These are phyloP conservation scores for Montipora capitata DNA, from an alignment of 92 coral and sea anemone species.

Conservation along the genomic window DNA sequence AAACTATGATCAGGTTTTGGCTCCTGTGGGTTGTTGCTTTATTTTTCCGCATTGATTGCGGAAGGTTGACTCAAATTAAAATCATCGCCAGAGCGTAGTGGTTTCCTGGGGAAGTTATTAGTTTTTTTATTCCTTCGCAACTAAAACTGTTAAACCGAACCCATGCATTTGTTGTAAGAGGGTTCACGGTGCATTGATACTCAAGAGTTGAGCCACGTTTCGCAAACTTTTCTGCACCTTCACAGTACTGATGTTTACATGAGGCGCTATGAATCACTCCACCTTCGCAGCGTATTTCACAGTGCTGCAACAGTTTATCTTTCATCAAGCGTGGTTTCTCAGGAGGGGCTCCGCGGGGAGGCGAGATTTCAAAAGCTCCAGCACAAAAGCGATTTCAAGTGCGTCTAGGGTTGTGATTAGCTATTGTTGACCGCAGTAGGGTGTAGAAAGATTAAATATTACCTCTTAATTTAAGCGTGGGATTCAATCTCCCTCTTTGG, in stretches of 20 bases:
- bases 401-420: constrained; percentile 76
- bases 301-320: constrained; percentile 49
- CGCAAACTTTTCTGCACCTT: constrained; percentile 15
- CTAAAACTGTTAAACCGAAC: background rate
- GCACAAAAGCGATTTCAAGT: constrained; percentile 46
- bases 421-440: constrained; percentile 73
- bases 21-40: background rate
- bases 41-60: background rate
- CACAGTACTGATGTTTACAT: constrained; percentile 19
- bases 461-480: constrained; percentile 50
- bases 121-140: background rate
- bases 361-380: constrained; percentile 36
- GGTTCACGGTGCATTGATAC: background rate
- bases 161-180: background rate
- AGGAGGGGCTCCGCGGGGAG: constrained; percentile 33
- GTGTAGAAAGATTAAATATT: constrained; percentile 67
- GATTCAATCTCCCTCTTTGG: constrained; percentile 29
- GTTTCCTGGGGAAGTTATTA: background rate
- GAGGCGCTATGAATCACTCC: constrained; percentile 24
- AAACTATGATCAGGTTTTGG: background rate
- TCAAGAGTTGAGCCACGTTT: background rate
- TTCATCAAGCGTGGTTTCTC: constrained; percentile 59
- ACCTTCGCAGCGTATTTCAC: constrained; percentile 36
- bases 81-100: background rate
- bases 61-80: background rate